Base-by-base conservation (phyloP, 2,888 invertebrate species). In the Cheiracanthium punctorium region DNA sequence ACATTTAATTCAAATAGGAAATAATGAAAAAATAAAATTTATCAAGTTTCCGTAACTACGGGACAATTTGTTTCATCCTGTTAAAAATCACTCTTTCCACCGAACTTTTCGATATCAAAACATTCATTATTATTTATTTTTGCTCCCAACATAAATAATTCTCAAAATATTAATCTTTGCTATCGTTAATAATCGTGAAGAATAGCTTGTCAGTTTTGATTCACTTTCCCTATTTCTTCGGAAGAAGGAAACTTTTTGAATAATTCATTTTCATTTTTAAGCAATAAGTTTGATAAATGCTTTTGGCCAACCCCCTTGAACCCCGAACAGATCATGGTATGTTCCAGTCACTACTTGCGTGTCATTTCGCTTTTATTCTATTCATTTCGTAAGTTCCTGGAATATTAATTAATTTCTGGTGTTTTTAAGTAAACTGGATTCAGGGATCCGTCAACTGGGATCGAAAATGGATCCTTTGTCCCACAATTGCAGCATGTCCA, bases 221-320 rank as follows among this genome's bases (percentile, higher is more conserved):
- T 58, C 58, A 1, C 58, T 24, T 58, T 24, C 12, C 24, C 24
- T 58, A 24, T 24, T 58, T 5, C 4, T 24, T 24, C 20, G 17
- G 20, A 24, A 24, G 2, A 48, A 48, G 43, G 24, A 58, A 58
- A 58, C 58, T 58, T 58, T 24, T 58, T 58, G 58, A 58, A 58
- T 58, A 17, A 58, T 58, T 20, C 58, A 58, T 58, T 58, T 1
- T 58, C 58, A 58, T 58, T 58, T 24, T 58, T n/a, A 1, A 58
- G 58, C 24, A 58, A 58, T 24, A 48, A 7, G 43, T 17, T 48
- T 48, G 58, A 58, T 58, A 58, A 58, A 58, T 58, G 58, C 43
- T 48, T 48, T 12, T 48, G 14, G 43, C 12, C 58, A 58, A 24
- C 24, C 24, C 58, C 7, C 24, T 24, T 58, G 20, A 58, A 20